A percentile compares a stretch with the other conserved stretches of the same genome.
Conservation (phyloP, 2,113 vertebrate species). For the Pogonocichla stellata region DNA sequence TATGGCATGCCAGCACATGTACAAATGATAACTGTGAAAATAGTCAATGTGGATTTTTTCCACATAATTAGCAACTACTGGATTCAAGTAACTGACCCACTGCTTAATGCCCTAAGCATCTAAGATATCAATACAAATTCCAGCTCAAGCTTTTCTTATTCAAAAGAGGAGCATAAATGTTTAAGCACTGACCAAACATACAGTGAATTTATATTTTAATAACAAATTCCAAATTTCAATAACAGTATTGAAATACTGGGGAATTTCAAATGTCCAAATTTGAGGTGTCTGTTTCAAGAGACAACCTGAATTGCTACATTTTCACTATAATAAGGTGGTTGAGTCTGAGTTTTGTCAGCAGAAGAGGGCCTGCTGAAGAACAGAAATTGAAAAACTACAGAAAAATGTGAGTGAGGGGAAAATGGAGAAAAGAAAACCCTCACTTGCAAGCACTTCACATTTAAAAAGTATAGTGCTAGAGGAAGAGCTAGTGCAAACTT, state of each 20-base stretch:
- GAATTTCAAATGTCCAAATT: neutral
- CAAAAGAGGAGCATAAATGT: neutral
- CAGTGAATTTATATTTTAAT: neutral
- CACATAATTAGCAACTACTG: neutral
- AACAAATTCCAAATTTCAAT: neutral
- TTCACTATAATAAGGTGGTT: neutral
- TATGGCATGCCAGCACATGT: neutral
- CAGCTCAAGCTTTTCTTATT: neutral
- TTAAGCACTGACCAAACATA: neutral
- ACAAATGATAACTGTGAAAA: neutral
- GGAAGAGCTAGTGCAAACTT: neutral
- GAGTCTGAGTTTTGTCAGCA: neutral
- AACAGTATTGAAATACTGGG: neutral
- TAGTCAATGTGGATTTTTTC: neutral
- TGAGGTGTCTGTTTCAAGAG: neutral
- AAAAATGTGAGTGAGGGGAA: neutral
- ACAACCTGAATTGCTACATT: neutral
- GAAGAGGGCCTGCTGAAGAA: neutral
- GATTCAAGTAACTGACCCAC: neutral
- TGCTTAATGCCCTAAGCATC: neutral
- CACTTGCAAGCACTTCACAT: neutral
- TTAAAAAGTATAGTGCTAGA: neutral
- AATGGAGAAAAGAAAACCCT: neutral
- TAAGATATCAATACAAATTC: neutral
- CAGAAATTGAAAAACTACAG: neutral